Percentiles rank a stretch among this genome's conserved stretches.
Evolutionary conservation across 2,888 invertebrate species (phyloP).

Genomic region (Icerya purchasi): DNA sequence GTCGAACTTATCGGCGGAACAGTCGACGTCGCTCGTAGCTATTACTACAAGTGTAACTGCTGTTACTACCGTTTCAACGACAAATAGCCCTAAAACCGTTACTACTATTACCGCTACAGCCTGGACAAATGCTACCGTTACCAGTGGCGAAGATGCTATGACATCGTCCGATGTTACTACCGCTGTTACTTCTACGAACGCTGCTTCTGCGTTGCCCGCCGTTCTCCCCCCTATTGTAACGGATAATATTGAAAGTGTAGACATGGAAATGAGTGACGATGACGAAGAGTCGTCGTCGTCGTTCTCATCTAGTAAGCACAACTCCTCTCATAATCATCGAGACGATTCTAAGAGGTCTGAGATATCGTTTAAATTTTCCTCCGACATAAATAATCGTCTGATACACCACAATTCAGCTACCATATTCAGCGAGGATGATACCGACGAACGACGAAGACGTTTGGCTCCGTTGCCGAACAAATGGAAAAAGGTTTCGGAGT

Average conservation of each 20-base stretch:
- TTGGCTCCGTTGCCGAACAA: background rate
- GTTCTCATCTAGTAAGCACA: background rate
- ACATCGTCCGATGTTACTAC: background rate
- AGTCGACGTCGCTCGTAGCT: too few species aligned
- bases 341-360: background rate
- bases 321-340: background rate
- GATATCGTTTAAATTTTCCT: background rate
- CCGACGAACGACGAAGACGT: background rate
- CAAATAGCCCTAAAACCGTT: too few species aligned
- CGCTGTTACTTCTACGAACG: background rate
- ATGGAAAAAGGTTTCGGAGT: background rate
- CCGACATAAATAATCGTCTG: background rate
- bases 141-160: background rate
- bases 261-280: constrained; percentile 73
- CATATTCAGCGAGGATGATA: background rate
- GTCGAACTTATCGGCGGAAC: too few species aligned
- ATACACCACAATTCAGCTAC: too few species aligned
- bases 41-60: too few species aligned
- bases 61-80: too few species aligned
- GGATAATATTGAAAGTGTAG: constrained; percentile 58
- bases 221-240: constrained; percentile 10
- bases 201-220: constrained; percentile 12
- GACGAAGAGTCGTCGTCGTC: constrained; percentile 26
- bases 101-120: too few species aligned
- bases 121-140: too few species aligned